These are phyloP conservation scores for Heliconius hermathena DNA, from an alignment of 1,140 invertebrate species.

Conservation along the genomic window DNA sequence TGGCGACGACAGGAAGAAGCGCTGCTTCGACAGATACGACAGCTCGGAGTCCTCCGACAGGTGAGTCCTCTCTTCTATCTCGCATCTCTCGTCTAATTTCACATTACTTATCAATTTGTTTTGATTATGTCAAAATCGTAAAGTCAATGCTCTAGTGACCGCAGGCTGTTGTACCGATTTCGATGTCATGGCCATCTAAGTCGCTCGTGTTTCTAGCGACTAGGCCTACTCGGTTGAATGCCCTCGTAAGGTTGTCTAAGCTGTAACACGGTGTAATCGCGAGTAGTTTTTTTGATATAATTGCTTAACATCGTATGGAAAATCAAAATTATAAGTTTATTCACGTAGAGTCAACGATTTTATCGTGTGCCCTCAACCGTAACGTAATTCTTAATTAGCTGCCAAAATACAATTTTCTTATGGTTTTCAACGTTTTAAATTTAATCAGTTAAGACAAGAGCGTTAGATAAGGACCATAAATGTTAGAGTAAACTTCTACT, in stretches of 20 bases:
- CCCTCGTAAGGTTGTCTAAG: constrained; percentile 52
- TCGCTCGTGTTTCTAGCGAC: constrained; percentile 59
- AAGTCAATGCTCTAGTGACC: constrained; percentile 80
- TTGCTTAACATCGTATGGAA: constrained; percentile 14
- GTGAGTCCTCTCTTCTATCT: constrained; percentile 76
- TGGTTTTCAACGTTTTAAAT: constrained; percentile 26
- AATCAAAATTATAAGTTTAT: constrained; percentile 23
- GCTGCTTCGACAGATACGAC: constrained; percentile 93
- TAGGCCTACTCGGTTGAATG: constrained; percentile 71
- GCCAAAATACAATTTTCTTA: constrained; percentile 30
- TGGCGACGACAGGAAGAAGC: constrained; percentile 88
- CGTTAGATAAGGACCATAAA: constrained; percentile 32
- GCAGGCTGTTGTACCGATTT: constrained; percentile 72
- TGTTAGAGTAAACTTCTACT: background rate
- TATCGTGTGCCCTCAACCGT: constrained; percentile 35
- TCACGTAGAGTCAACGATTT: constrained; percentile 36
- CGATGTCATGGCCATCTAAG: constrained; percentile 77
- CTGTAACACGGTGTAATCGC: background rate
- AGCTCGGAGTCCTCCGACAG: constrained; percentile 95
- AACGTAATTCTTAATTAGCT: constrained; percentile 39
- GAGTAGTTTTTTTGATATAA: background rate
- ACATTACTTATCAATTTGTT: constrained; percentile 52
- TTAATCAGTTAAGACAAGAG: constrained; percentile 35
- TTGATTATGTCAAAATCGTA: constrained; percentile 60
- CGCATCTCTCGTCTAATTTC: background rate